Evolutionary conservation across 2,797 vertebrate genomes (phyloP).

Genomic region (Distichodus sexfasciatus): DNA sequence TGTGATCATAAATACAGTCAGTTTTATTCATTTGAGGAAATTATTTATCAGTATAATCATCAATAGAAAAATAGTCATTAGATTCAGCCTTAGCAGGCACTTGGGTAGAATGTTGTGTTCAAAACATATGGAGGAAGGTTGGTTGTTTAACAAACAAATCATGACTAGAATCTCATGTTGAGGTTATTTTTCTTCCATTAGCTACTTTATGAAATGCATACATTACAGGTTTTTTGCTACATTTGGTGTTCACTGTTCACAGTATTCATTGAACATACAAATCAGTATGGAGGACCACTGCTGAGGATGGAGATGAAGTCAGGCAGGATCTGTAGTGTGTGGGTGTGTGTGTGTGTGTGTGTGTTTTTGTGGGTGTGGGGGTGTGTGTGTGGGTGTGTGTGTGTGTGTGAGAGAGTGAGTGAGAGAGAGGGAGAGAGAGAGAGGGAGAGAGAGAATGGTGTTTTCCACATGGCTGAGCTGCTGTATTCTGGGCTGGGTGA

Average conservation of each 20-base stretch:
- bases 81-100: too few relatives aligned
- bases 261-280: neutral
- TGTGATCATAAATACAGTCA: too few relatives aligned
- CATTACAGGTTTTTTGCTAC: neutral
- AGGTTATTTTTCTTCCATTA: too few relatives aligned
- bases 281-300: conserved; percentile 22
- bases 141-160: too few relatives aligned
- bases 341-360: neutral
- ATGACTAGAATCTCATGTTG: too few relatives aligned
- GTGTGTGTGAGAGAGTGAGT: neutral
- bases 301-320: conserved; percentile 27
- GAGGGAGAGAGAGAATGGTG: neutral
- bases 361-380: neutral
- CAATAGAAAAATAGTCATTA: too few relatives aligned
- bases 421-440: neutral
- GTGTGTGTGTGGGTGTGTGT: neutral
- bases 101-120: too few relatives aligned
- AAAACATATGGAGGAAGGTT: too few relatives aligned
- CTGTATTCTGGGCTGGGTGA: conserved; percentile 17
- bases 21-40: too few relatives aligned
- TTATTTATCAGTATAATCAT: too few relatives aligned
- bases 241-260: neutral
- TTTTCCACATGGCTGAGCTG: conserved; percentile 32
- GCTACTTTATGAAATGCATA: neutral
- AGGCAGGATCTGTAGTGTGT: conserved; percentile 2